These are phyloP conservation scores for Leuctra nigra DNA, from an alignment of 2,888 invertebrate genomes.

Conservation along the genomic window DNA sequence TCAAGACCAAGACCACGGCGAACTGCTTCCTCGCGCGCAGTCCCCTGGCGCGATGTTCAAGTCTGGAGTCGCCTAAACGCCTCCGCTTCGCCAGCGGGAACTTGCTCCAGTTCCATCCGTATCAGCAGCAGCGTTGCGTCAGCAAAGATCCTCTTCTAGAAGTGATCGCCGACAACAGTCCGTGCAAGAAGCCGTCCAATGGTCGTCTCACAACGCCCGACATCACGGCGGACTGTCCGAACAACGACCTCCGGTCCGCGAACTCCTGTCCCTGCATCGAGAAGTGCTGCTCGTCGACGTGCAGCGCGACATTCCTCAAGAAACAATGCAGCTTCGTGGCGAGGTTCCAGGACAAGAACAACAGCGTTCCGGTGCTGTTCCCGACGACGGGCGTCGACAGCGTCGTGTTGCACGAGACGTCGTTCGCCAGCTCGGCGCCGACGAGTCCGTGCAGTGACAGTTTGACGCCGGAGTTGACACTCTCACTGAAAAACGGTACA, in stretches of 20 bases:
- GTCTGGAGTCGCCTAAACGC: constrained; percentile 77
- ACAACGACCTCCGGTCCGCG: constrained; percentile 39
- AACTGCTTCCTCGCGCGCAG: constrained; percentile 30
- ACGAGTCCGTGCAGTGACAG: constrained; percentile 11
- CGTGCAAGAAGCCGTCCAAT: constrained; percentile 46
- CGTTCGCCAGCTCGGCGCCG: constrained; percentile 20
- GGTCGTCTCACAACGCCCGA: constrained; percentile 34
- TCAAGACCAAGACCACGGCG: constrained; percentile 54
- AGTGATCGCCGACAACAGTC: constrained; percentile 52
- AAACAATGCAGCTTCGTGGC: constrained; percentile 8
- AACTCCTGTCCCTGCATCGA: constrained; percentile 70
- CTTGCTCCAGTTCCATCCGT: constrained; percentile 18
- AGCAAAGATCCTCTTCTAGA: constrained; percentile 42
- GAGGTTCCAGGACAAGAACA: constrained; percentile 16
- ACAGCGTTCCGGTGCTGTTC: constrained; percentile 22
- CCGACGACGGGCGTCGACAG: constrained; percentile 7
- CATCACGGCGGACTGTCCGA: constrained; percentile 24
- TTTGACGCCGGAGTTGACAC: not conserved
- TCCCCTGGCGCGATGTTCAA: constrained; percentile 56
- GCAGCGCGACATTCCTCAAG: constrained; percentile 2
- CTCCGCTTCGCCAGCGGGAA: constrained; percentile 69
- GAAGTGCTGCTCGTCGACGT: constrained; percentile 20
- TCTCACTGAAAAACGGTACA: not conserved
- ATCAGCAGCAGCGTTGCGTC: constrained; percentile 46
- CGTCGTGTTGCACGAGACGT: not conserved